These are phyloP conservation scores for Diuraphis noxia DNA, from an alignment of 1,140 invertebrate species.

Conservation along the genomic window DNA sequence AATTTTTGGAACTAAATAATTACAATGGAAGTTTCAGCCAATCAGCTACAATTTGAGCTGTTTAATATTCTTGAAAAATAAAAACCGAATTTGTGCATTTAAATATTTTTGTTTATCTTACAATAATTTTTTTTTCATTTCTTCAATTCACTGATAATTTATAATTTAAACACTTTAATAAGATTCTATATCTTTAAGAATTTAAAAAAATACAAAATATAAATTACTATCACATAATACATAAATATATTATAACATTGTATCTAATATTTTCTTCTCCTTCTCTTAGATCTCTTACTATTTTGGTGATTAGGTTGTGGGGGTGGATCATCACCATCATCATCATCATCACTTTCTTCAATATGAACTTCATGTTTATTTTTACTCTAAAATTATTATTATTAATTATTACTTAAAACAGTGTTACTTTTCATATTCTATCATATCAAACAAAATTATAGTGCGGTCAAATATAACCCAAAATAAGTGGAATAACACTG, in stretches of 20 bases:
- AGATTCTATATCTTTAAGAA: neutral
- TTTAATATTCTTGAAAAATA: no score
- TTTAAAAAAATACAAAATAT: constrained; percentile 23
- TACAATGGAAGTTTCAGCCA: no score
- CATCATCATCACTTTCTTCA: constrained; percentile 32
- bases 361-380: neutral
- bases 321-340: constrained; percentile 43
- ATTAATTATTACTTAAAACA: neutral
- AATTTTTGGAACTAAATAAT: no score
- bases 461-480: neutral
- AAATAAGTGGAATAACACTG: neutral
- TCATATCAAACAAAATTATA: neutral
- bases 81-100: neutral
- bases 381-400: constrained; percentile 44
- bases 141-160: neutral
- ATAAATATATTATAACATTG: neutral
- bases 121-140: neutral
- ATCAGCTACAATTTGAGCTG: no score
- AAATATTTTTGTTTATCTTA: neutral
- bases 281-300: constrained; percentile 35
- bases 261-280: constrained; percentile 38
- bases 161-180: neutral
- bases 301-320: neutral
- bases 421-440: neutral
- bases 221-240: constrained; percentile 30